phyloP scores from a whole-genome alignment of 2,888 invertebrate genomes.

The Pyrrhosoma nymphula region DNA sequence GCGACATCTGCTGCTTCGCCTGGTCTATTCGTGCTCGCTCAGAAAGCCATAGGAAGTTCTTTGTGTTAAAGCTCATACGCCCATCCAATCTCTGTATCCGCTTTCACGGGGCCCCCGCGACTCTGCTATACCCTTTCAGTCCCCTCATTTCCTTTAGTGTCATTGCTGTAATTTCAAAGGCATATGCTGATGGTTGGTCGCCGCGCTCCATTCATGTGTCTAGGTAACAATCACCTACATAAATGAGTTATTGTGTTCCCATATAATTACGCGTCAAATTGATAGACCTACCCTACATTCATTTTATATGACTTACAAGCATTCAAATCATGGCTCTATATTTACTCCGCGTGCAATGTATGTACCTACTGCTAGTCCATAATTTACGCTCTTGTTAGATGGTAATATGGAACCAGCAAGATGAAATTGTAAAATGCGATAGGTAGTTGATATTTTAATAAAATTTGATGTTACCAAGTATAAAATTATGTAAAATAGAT shows the following conservation, averaged over 20 bases:
- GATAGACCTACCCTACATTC: too few relatives aligned
- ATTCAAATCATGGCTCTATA: too few relatives aligned
- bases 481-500: too few relatives aligned
- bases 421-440: too few relatives aligned
- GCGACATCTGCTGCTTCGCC: constrained; percentile 28
- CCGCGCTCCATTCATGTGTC: background rate
- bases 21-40: constrained; percentile 12
- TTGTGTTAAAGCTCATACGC: constrained; percentile 39
- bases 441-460: too few relatives aligned
- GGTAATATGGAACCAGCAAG: too few relatives aligned
- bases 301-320: too few relatives aligned
- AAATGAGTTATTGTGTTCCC: background rate
- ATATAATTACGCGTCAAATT: too few relatives aligned
- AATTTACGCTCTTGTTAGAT: too few relatives aligned
- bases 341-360: too few relatives aligned
- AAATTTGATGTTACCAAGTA: too few relatives aligned
- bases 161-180: background rate
- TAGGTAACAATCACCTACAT: background rate
- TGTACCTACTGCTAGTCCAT: too few relatives aligned
- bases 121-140: background rate
- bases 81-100: constrained; percentile 15
- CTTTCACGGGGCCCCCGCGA: background rate
- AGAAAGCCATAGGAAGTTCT: constrained; percentile 32
- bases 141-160: background rate
- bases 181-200: background rate